Percentiles rank a stretch among this genome's conserved stretches.
These are phyloP conservation scores for Bactericera cockerelli DNA, from an alignment of 1,140 invertebrate species.

Conservation along the genomic window DNA sequence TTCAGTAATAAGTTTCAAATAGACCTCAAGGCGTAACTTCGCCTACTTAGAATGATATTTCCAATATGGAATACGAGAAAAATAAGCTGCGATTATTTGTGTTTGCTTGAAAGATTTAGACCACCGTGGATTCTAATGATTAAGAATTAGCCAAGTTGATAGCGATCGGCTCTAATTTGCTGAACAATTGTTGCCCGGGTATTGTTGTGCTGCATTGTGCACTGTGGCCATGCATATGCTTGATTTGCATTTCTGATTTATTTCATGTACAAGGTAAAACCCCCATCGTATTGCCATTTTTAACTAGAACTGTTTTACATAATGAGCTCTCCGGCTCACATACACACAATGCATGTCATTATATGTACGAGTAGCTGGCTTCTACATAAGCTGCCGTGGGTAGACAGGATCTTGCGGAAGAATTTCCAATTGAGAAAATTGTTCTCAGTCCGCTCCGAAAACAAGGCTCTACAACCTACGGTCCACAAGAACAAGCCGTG, in stretches of 20 bases:
- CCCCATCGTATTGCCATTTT: not conserved
- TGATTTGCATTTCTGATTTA: constrained; percentile 8
- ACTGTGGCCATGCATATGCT: not conserved
- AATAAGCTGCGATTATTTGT: not conserved
- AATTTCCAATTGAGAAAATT: too few relatives aligned
- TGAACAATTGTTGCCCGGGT: not conserved
- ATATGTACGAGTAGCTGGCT: too few relatives aligned
- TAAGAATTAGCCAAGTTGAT: constrained; percentile 4
- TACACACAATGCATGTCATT: not conserved
- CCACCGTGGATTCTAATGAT: constrained; percentile 7
- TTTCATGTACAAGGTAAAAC: not conserved
- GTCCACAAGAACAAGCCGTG: too few relatives aligned
- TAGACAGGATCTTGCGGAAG: too few relatives aligned
- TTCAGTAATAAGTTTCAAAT: too few relatives aligned
- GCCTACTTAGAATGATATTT: too few relatives aligned
- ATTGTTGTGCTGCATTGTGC: not conserved
- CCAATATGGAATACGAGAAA: too few relatives aligned
- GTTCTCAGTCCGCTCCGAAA: too few relatives aligned
- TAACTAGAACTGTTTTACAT: constrained; percentile 9
- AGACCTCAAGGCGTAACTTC: too few relatives aligned
- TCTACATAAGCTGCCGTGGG: too few relatives aligned
- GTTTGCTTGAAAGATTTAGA: constrained; percentile 4
- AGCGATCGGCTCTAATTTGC: constrained; percentile 6
- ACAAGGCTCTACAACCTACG: too few relatives aligned
- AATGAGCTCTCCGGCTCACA: not conserved